These are phyloP conservation scores for Ctenochaetus hawaiiensis DNA, from an alignment of 2,797 vertebrate genomes.

Conservation along the genomic window DNA sequence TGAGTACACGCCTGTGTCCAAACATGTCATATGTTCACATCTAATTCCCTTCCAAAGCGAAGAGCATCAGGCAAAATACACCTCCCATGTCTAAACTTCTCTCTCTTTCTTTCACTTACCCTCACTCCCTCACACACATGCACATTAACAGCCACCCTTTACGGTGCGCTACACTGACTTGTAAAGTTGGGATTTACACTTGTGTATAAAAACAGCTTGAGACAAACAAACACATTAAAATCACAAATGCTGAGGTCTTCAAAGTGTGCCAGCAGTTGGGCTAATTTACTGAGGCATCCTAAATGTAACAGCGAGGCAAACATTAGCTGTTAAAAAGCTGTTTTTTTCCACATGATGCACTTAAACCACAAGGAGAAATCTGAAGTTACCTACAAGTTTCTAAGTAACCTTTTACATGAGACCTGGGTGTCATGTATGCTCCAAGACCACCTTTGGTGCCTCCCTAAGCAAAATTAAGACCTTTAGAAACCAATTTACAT, in stretches of 20 bases:
- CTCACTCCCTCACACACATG: slow-evolving; percentile 51
- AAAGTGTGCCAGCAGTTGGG: slow-evolving; percentile 58
- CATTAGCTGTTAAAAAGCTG: slow-evolving; percentile 32
- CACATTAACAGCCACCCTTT: slow-evolving; percentile 59
- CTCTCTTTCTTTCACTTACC: slow-evolving; percentile 18
- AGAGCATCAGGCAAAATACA: slow-evolving; percentile 40
- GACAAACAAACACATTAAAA: slow-evolving; percentile 79
- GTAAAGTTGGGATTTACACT: slow-evolving; percentile 81
- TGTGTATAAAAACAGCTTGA: slow-evolving; percentile 78
- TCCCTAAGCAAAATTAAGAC: slow-evolving; percentile 67
- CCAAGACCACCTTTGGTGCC: slow-evolving; percentile 59
- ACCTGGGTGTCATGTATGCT: slow-evolving; percentile 10
- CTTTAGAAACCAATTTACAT: slow-evolving; percentile 76
- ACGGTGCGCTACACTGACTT: slow-evolving; percentile 63
- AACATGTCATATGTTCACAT: slow-evolving; percentile 54
- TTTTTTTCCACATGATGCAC: slow-evolving; percentile 28
- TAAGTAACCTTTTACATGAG: neutral
- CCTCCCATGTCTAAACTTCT: slow-evolving; percentile 22
- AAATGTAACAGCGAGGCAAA: slow-evolving; percentile 49
- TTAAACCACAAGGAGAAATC: slow-evolving; percentile 23
- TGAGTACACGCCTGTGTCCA: slow-evolving; percentile 21
- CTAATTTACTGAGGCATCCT: slow-evolving; percentile 48
- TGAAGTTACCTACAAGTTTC: neutral
- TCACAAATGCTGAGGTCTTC: slow-evolving; percentile 66
- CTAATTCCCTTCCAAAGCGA: slow-evolving; percentile 38